Conservation (phyloP, 2,113 vertebrate genomes). For the Alces alces region DNA sequence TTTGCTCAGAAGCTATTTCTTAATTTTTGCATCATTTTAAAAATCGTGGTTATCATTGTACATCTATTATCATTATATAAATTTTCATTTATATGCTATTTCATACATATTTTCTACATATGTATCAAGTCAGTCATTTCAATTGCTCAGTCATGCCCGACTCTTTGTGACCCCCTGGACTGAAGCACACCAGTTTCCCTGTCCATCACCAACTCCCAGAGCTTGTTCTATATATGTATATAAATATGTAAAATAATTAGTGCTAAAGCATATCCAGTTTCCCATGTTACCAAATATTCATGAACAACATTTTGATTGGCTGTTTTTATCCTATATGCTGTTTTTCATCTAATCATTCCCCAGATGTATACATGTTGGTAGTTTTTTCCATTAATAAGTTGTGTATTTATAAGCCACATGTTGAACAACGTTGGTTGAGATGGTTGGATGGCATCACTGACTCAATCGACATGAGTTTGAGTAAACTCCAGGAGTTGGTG, state of each 20-base stretch:
- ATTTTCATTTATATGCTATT: not conserved
- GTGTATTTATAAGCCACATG: not conserved
- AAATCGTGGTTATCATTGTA: not conserved
- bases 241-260: not conserved
- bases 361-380: not conserved
- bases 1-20: not conserved
- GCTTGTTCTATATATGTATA: not conserved
- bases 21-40: not conserved
- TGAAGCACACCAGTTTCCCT: not conserved
- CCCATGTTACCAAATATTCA: not conserved
- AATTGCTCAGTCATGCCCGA: rapidly evolving
- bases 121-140: not conserved
- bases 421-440: not conserved
- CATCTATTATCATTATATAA: not conserved
- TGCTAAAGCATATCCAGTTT: not conserved
- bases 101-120: not conserved
- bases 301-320: not conserved
- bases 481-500: not conserved
- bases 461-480: not conserved
- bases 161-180: not conserved
- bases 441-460: not conserved
- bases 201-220: not conserved
- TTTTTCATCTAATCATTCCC: not conserved
- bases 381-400: not conserved
- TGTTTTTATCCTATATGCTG: not conserved